phyloP scores from a whole-genome alignment of 2,888 invertebrate species.

The Mamestra brassicae region DNA sequence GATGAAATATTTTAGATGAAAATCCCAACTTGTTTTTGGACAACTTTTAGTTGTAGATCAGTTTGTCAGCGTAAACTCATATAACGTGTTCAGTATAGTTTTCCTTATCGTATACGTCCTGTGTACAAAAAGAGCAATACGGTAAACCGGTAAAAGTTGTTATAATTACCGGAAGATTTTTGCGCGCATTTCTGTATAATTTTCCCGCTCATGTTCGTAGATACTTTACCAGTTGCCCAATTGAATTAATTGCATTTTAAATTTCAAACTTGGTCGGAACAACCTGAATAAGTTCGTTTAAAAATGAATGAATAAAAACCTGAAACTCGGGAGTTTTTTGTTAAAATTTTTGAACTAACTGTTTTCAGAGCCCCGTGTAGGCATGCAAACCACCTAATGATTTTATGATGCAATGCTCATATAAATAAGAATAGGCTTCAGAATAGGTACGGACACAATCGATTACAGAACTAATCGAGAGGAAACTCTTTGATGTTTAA shows the following conservation, averaged over 20 bases:
- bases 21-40: neutral
- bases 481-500: conserved; percentile 84
- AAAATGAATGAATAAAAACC: conserved; percentile 4
- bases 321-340: neutral
- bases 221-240: conserved; percentile 9
- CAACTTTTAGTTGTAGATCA: neutral
- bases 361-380: conserved; percentile 9
- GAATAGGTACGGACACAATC: conserved; percentile 71
- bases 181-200: conserved; percentile 6
- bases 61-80: neutral
- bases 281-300: too few species aligned
- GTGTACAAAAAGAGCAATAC: conserved; percentile 17
- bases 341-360: neutral
- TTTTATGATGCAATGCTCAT: conserved; percentile 37
- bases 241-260: neutral
- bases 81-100: conserved; percentile 5
- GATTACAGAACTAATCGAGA: conserved; percentile 78
- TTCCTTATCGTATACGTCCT: conserved; percentile 19
- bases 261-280: neutral
- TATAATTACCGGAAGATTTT: conserved; percentile 25
- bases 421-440: conserved; percentile 49
- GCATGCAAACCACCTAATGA: conserved; percentile 14
- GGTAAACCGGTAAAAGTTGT: conserved; percentile 37
- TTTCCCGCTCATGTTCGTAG: neutral
- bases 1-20: neutral